Conservation (phyloP, 2,888 invertebrate genomes). For the Melinaea marsaeus region DNA sequence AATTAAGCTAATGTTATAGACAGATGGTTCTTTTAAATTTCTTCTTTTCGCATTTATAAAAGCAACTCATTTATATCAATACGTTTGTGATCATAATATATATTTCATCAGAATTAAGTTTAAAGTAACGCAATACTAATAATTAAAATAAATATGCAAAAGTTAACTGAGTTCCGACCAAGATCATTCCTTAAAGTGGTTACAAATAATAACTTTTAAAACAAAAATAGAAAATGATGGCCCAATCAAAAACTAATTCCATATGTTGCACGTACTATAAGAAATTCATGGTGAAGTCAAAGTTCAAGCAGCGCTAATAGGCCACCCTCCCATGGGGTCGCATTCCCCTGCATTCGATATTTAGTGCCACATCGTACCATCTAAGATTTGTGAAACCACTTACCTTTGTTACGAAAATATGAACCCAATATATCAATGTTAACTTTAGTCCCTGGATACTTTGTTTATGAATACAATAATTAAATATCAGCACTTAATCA, state of each 20-base stretch:
- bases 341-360: slow-evolving; percentile 58
- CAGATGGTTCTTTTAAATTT: no score
- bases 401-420: slow-evolving; percentile 45
- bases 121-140: no score
- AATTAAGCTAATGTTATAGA: no score
- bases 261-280: slow-evolving; percentile 39
- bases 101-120: no score
- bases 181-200: not conserved
- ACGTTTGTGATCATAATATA: no score
- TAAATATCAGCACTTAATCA: slow-evolving; percentile 17
- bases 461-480: slow-evolving; percentile 10
- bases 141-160: no score
- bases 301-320: slow-evolving; percentile 68
- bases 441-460: slow-evolving; percentile 12
- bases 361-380: slow-evolving; percentile 74
- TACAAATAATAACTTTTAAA: not conserved
- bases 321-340: slow-evolving; percentile 51
- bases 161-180: not conserved
- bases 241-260: slow-evolving; percentile 32
- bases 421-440: slow-evolving; percentile 42
- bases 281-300: slow-evolving; percentile 55
- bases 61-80: no score
- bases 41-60: no score
- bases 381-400: slow-evolving; percentile 70
- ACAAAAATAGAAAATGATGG: slow-evolving; percentile 16